Evolutionary conservation across 2,797 vertebrate species (phyloP), one percentile per base, ranked within the genome.

Genomic region (Hippocampus kuda): DNA sequence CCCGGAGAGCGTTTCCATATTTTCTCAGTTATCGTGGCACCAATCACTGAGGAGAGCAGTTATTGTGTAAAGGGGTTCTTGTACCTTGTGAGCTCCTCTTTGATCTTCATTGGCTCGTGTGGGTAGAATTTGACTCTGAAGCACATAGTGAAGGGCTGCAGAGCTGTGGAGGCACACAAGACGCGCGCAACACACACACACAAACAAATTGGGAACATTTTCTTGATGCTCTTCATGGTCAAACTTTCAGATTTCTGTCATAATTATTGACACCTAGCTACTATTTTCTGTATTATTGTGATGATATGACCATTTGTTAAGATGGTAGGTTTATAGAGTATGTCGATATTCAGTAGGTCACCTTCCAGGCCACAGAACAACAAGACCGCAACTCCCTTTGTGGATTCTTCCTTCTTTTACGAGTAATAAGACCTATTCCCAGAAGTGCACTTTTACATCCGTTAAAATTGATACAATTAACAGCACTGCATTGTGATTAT

Each of bases 41-140:
- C n/a, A 6, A 15, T 20, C 1, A 51, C 27, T 18, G 38, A 49
- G 27, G 22, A 51, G 10, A 51, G 26, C 26, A 8, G 27, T 18
- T 1, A n/a, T 3, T 46, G 34, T 66, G 1, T 67, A 20, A 11
- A 30, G 60, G 41, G 2, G 22, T 8, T 8, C 30, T 60, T 53
- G 79, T 94, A 99, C 97, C 95, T 98, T 81, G 97, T 98, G 73
- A 99, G 94, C 83, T 99, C 97, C 90, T 99, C 97, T 89, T 97
- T 99, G 87, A 99, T 97, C 90, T 99, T 99, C 92, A 98, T 89
- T 64, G 94, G 96, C 84, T 99, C 96, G 0, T 94, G 91, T 68
- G 97, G 96, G 87, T 99, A 99, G 91, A 99, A 99, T 92, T 98
- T 99, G 90, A 98, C 94, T 90, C 97, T 93, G 92, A 99, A 99